Conservation (phyloP, 2,888 invertebrate species). For the Acronicta aceris region DNA sequence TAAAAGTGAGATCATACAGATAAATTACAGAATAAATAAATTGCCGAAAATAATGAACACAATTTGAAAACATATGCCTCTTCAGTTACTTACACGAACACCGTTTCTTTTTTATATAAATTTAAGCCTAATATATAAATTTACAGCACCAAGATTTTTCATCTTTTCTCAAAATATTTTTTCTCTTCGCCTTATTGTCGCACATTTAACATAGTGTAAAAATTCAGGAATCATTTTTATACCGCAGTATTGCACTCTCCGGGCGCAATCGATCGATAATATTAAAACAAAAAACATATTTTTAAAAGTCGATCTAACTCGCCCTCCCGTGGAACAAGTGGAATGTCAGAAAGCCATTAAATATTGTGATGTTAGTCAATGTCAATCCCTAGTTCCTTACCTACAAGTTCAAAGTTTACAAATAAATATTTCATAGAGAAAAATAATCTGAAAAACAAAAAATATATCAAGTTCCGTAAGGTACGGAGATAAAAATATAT, state of each 20-base stretch:
- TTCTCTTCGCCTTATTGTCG: slow-evolving; percentile 89
- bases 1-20: slow-evolving; percentile 88
- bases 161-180: slow-evolving; percentile 88
- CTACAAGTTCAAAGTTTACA: slow-evolving; percentile 78
- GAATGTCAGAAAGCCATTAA: slow-evolving; percentile 73
- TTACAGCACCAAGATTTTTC: slow-evolving; percentile 89
- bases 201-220: slow-evolving; percentile 87
- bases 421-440: slow-evolving; percentile 67
- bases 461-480: slow-evolving; percentile 64
- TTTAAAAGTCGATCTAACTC: slow-evolving; percentile 53
- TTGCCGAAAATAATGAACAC: slow-evolving; percentile 88
- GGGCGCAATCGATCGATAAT: slow-evolving; percentile 60
- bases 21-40: slow-evolving; percentile 87
- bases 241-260: slow-evolving; percentile 86
- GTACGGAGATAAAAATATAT: slow-evolving; percentile 55
- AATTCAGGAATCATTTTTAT: slow-evolving; percentile 81
- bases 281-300: slow-evolving; percentile 37
- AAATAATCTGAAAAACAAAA: slow-evolving; percentile 66
- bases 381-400: slow-evolving; percentile 66
- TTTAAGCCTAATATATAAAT: slow-evolving; percentile 90
- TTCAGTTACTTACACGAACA: slow-evolving; percentile 87
- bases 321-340: slow-evolving; percentile 66
- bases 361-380: slow-evolving; percentile 62
- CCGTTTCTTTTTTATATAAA: slow-evolving; percentile 82
- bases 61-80: slow-evolving; percentile 87